These are phyloP conservation scores for Wiebesia pumilae DNA, from an alignment of 1,140 invertebrate genomes.

Conservation along the genomic window DNA sequence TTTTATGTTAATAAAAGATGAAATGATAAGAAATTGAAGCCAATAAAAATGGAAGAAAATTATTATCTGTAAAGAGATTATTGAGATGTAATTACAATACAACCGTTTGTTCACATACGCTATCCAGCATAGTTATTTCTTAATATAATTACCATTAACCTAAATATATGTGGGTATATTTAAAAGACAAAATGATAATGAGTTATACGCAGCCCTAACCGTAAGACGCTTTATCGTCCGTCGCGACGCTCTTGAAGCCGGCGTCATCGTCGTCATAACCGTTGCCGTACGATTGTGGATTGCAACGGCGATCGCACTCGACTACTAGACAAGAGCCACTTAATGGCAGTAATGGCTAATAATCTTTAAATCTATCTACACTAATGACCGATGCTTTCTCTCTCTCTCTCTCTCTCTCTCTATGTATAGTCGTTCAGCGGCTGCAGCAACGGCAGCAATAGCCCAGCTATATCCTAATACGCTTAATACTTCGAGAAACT, in stretches of 20 bases:
- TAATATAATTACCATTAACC: not conserved
- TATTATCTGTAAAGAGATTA: too few species aligned
- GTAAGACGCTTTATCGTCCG: not conserved
- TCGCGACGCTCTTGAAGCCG: not conserved
- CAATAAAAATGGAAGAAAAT: too few species aligned
- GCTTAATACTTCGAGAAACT: constrained; percentile 66
- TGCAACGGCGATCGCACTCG: not conserved
- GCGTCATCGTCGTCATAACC: not conserved
- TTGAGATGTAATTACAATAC: too few species aligned
- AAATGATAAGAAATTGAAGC: too few species aligned
- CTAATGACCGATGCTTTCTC: constrained; percentile 69
- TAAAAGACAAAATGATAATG: not conserved
- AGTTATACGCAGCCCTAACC: not conserved
- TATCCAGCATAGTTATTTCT: too few species aligned
- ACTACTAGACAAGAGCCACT: constrained; percentile 56
- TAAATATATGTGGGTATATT: not conserved
- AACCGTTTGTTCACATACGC: too few species aligned
- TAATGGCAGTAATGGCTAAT: constrained; percentile 71
- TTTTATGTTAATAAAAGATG: too few species aligned
- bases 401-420: not conserved
- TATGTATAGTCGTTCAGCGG: not conserved
- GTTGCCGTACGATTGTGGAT: not conserved
- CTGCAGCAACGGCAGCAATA: constrained; percentile 36
- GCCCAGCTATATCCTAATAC: constrained; percentile 65
- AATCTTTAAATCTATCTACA: constrained; percentile 70